Conservation (phyloP, 2,113 vertebrate species). For the Kryptolebias marmoratus region DNA sequence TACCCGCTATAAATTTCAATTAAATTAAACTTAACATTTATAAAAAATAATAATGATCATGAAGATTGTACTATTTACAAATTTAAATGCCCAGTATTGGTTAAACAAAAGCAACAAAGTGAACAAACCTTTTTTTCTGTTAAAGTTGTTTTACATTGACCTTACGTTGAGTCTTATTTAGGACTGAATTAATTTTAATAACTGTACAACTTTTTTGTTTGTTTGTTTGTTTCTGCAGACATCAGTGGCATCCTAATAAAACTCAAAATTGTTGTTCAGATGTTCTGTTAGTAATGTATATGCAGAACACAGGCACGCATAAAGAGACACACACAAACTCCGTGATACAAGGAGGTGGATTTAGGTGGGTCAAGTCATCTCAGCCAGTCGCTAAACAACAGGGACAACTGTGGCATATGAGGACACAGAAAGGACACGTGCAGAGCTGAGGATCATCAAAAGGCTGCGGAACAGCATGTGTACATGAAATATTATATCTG, state of each 20-base stretch:
- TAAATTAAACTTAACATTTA: no score
- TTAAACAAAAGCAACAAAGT: no score
- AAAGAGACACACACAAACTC: slow-evolving; percentile 5
- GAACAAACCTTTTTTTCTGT: no score
- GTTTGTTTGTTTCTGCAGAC: neutral
- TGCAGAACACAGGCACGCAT: neutral
- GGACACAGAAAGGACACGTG: slow-evolving; percentile 27
- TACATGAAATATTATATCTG: neutral
- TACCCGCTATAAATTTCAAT: no score
- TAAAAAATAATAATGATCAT: no score
- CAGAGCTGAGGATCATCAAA: slow-evolving; percentile 7
- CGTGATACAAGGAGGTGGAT: slow-evolving; percentile 14
- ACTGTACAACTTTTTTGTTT: no score
- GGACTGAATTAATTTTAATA: no score
- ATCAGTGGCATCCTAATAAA: slow-evolving; percentile 47
- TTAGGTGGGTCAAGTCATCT: slow-evolving; percentile 41
- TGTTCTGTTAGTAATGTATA: slow-evolving; percentile 1
- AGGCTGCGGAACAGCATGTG: neutral
- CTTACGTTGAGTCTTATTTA: no score
- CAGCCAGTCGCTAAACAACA: slow-evolving; percentile 46
- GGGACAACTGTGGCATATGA: slow-evolving; percentile 17
- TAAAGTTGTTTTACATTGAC: no score
- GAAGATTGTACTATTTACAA: no score
- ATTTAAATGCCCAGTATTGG: no score
- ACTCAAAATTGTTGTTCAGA: slow-evolving; percentile 19